Conservation (phyloP, 2,888 invertebrate genomes). For the Bellardia bayeri region DNA sequence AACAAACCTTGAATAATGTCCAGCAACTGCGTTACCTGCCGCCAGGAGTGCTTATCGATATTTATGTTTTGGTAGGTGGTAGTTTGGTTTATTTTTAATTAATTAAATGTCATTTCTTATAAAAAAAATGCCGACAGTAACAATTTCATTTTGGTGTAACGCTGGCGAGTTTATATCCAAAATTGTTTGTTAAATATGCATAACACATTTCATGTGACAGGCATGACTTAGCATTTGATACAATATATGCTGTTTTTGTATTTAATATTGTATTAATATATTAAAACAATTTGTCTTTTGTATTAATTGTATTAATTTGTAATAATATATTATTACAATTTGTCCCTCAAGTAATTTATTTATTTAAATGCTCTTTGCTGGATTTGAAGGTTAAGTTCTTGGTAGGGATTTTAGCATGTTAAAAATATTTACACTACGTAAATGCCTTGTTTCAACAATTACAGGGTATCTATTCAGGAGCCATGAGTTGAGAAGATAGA, state of each 20-base stretch:
- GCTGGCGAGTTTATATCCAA: background rate
- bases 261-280: background rate
- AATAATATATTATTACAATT: background rate
- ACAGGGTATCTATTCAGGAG: no score
- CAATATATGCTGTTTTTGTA: background rate
- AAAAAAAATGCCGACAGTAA: no score
- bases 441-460: no score
- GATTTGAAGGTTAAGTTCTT: background rate
- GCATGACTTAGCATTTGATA: constrained; percentile 12
- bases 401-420: background rate
- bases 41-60: constrained; percentile 82
- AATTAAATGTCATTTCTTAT: no score
- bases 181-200: constrained; percentile 37
- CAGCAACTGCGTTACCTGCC: constrained; percentile 82
- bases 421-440: no score
- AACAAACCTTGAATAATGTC: constrained; percentile 80
- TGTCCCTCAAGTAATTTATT: constrained; percentile 4
- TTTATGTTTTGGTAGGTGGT: constrained; percentile 82
- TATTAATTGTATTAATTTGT: background rate
- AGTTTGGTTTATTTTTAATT: constrained; percentile 30
- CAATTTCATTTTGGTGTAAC: no score
- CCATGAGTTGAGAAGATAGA: no score
- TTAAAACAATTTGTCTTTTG: background rate
- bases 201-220: constrained; percentile 40
- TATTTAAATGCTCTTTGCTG: background rate